Evolutionary conservation across 2,113 vertebrate species (phyloP), one percentile per base, ranked within the genome.

Genomic region (Tetrax tetrax): DNA sequence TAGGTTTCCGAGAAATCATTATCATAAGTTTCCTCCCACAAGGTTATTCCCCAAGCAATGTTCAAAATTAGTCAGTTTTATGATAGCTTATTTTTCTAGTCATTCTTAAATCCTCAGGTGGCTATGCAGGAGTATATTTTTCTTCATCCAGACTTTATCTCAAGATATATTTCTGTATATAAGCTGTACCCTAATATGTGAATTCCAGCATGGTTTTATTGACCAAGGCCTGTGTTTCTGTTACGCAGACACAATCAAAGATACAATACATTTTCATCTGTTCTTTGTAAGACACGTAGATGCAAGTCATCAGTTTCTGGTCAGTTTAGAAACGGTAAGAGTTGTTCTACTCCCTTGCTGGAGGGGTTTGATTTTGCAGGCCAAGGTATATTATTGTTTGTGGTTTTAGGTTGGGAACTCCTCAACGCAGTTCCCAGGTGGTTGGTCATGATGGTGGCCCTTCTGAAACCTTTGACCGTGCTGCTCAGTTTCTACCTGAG

Each of bases 41-140:
- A 38, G 38, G 38, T 38, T 38, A 38, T 38, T 38, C 38, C 38
- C 38, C n/a, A n/a, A n/a, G n/a, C n/a, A 82, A 9, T 4, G 12
- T 23, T 84, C 19, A 66, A 17, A 63, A 27, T 33, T 1, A 79
- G 31, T 8, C 17, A 28, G 5, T 37, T 64, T 7, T 23, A 25
- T 12, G 48, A 21, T 17, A 56, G 0, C 0, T 0, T 5, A 27
- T 14, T 24, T 61, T 91, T 61, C 28, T 37, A 43, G 14, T 65
- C 21, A 18, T 61, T 69, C 24, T 50, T 38, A 70, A 54, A 83
- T 70, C 10, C 15, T 54, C 35, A 27, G 14, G 4, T 69, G 19
- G 10, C n/a, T 64, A 1, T 45, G 13, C 7, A 53, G 23, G 13
- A 69, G 7, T 4, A 31, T 25, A 33, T 41, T 41, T 53, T 29